Evolutionary conservation across 2,113 vertebrate species (phyloP), one percentile per base, ranked within the genome.

Genomic region (Empidonax traillii): DNA sequence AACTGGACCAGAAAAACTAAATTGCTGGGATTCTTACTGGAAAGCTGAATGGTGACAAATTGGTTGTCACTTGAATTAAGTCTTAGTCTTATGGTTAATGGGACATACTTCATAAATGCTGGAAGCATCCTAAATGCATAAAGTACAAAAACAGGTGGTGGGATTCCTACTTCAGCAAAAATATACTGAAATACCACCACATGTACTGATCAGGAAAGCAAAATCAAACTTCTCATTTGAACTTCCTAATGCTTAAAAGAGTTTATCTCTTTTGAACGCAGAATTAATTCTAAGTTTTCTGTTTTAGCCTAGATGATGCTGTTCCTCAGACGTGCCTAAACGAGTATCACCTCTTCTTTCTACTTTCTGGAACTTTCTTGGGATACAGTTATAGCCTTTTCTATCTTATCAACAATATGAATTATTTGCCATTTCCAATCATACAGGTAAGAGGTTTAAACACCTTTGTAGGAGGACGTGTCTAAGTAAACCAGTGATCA

Each of bases 321-420:
- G 69, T 43, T 84, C 73, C 87, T 58, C 95, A 94, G 44, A 94
- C 97, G 96, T 99, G 99, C 97, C 97, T 99, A 84, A 99, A 99
- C 43, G 99, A 99, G 55, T 97, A 98, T 89, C 98, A 99, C 84
- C 98, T 99, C 61, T 98, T 99, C 80, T 97, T 99, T 27, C 95
- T 99, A 3, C 97, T 99, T 92, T 98, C 98, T 71, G 99, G 99
- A 96, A 99, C 98, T 74, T 99, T 99, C 93, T 97, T 99, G 91
- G 99, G 99, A 82, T 98, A 98, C 84, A 98, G 98, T 88, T 99
- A 99, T 35, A 99, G 99, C 92, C 98, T 99, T 49, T 97, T 98
- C 31, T 99, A 99, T 76, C 98, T 99, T 84, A 98, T 99, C 88
- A 98, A 99, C 94, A 99, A 99, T 94, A 98, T 99, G 98, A 99